These are phyloP conservation scores for Lithophane ornitopus DNA, from an alignment of 2,888 invertebrate genomes.

Conservation along the genomic window DNA sequence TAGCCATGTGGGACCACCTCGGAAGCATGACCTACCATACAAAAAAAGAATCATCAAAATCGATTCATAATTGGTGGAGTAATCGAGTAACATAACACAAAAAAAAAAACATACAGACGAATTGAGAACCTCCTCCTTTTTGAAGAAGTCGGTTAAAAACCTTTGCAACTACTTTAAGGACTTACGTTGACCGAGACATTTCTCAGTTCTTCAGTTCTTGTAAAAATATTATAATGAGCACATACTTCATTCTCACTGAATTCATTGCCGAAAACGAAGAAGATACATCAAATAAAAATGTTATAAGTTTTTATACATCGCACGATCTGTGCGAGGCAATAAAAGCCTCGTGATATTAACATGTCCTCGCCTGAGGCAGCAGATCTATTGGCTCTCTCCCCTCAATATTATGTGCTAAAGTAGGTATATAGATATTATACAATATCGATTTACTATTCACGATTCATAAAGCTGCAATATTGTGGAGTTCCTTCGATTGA, in stretches of 20 bases:
- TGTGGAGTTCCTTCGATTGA: not conserved
- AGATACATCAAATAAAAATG: slow-evolving; percentile 46
- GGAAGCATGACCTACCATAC: no score
- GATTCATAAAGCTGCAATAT: slow-evolving; percentile 20
- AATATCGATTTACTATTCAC: slow-evolving; percentile 25
- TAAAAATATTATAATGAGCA: not conserved
- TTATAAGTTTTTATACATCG: slow-evolving; percentile 54
- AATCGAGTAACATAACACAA: no score
- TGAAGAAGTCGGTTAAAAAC: no score
- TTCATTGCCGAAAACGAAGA: slow-evolving; percentile 16
- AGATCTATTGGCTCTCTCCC: slow-evolving; percentile 75
- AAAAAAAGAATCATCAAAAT: no score
- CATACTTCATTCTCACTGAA: not conserved
- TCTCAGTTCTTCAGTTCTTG: not conserved
- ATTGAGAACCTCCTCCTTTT: no score
- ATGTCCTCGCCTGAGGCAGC: slow-evolving; percentile 81
- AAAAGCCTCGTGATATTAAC: slow-evolving; percentile 84
- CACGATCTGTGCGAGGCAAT: slow-evolving; percentile 71
- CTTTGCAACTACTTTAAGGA: not conserved
- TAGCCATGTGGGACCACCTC: no score
- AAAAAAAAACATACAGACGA: no score
- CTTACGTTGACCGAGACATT: not conserved
- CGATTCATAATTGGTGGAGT: no score
- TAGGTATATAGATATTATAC: slow-evolving; percentile 42
- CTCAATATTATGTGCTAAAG: slow-evolving; percentile 66